Conservation (phyloP, 1,140 invertebrate species). For the Trinorchestia longiramus region DNA sequence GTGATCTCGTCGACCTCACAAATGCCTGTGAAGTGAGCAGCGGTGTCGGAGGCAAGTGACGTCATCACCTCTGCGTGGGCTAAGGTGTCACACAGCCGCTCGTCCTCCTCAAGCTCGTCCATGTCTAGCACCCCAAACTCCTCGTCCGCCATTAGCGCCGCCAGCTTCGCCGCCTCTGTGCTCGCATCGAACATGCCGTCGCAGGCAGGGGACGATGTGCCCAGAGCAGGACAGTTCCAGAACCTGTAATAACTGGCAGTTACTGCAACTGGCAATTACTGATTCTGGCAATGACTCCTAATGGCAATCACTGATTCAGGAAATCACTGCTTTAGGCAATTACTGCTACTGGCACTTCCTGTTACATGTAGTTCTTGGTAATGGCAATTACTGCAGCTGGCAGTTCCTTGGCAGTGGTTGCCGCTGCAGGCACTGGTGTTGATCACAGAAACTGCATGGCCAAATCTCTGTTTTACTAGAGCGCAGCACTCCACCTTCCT, state of each 20-base stretch:
- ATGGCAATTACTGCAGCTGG: too few relatives aligned
- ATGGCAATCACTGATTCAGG: too few relatives aligned
- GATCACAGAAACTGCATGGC: too few relatives aligned
- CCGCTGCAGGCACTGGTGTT: too few relatives aligned
- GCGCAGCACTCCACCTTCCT: too few relatives aligned
- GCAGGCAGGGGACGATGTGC: not conserved
- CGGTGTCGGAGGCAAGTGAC: not conserved
- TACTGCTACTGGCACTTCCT: too few relatives aligned
- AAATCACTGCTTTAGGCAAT: too few relatives aligned
- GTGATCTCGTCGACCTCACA: constrained; percentile 31
- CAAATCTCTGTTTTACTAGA: too few relatives aligned
- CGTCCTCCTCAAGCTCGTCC: constrained; percentile 1
- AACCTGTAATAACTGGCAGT: not conserved
- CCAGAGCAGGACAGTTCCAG: not conserved
- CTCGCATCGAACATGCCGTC: too few relatives aligned
- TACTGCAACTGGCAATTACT: not conserved
- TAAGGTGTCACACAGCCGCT: not conserved
- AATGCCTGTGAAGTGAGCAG: not conserved
- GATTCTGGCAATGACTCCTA: too few relatives aligned
- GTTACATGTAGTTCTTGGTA: too few relatives aligned
- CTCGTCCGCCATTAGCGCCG: constrained; percentile 2
- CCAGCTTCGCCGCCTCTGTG: constrained; percentile 5
- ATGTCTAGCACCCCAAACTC: not conserved
- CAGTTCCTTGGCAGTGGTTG: too few relatives aligned
- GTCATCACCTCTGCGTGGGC: not conserved